Percentiles rank a stretch among this genome's conserved stretches.
Evolutionary conservation across 2,888 invertebrate genomes (phyloP).

Genomic region (Brenthis daphne): DNA sequence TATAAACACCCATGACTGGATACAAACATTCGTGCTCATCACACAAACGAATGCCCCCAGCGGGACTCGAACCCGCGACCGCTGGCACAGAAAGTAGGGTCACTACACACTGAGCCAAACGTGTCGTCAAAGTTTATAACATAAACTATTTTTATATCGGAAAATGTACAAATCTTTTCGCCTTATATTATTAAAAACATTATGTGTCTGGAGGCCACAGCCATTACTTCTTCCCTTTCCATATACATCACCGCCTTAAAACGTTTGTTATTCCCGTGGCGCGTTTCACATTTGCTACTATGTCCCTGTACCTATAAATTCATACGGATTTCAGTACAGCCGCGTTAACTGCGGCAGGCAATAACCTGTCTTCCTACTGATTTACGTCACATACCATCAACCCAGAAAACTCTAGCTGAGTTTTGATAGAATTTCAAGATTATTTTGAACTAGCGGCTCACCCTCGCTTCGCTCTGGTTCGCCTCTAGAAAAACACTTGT

Average conservation of each 20-base stretch:
- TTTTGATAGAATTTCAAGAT: constrained; percentile 11
- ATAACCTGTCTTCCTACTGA: constrained; percentile 36
- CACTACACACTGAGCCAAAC: too few relatives aligned
- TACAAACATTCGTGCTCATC: too few relatives aligned
- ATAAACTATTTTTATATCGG: too few relatives aligned
- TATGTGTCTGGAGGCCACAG: neutral
- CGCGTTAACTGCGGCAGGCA: constrained; percentile 36
- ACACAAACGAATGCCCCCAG: too few relatives aligned
- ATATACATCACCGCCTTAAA: constrained; percentile 27
- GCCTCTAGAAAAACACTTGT: too few relatives aligned
- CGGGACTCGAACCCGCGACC: too few relatives aligned
- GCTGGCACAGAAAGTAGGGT: too few relatives aligned
- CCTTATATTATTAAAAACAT: constrained; percentile 6
- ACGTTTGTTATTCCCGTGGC: constrained; percentile 28
- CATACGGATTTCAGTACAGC: constrained; percentile 30
- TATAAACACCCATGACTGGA: too few relatives aligned
- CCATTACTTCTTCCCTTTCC: constrained; percentile 4
- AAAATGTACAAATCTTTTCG: neutral
- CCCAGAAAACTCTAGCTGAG: constrained; percentile 2
- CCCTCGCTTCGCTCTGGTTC: too few relatives aligned
- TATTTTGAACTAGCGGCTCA: neutral
- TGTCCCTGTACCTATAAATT: constrained; percentile 34
- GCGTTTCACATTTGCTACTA: constrained; percentile 28
- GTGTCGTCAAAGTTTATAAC: too few relatives aligned
- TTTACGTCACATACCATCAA: constrained; percentile 34